Conservation (phyloP, 2,113 vertebrate species). For the Gobius niger region DNA sequence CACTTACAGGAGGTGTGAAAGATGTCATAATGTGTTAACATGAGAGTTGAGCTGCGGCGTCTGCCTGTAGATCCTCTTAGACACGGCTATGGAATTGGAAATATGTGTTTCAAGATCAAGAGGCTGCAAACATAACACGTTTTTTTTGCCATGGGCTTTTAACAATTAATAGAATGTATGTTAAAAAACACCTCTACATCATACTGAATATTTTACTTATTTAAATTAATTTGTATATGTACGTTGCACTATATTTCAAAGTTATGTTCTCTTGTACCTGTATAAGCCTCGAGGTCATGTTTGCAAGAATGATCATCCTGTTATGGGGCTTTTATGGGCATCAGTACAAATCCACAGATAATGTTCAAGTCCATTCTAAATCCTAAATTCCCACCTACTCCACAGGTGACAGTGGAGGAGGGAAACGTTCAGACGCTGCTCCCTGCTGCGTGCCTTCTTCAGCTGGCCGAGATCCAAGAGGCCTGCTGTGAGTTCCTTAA, state of each 20-base stretch:
- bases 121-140: too few relatives aligned
- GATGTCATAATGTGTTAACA: neutral
- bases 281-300: neutral
- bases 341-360: neutral
- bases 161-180: too few relatives aligned
- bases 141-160: too few relatives aligned
- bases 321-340: neutral
- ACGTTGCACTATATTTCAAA: too few relatives aligned
- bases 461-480: conserved; percentile 98
- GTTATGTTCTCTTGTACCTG: too few relatives aligned
- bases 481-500: conserved; percentile 98
- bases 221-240: too few relatives aligned
- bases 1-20: neutral
- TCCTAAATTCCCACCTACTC: neutral
- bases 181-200: too few relatives aligned
- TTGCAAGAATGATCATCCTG: neutral
- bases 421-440: conserved; percentile 96
- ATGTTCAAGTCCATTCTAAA: neutral
- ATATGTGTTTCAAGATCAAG: neutral
- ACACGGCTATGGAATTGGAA: neutral
- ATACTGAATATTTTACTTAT: too few relatives aligned
- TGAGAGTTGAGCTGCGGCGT: neutral
- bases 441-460: conserved; percentile 95
- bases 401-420: conserved; percentile 92
- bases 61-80: neutral